Base-by-base conservation (phyloP, 2,797 vertebrate genomes). In the Agapornis canus region DNA sequence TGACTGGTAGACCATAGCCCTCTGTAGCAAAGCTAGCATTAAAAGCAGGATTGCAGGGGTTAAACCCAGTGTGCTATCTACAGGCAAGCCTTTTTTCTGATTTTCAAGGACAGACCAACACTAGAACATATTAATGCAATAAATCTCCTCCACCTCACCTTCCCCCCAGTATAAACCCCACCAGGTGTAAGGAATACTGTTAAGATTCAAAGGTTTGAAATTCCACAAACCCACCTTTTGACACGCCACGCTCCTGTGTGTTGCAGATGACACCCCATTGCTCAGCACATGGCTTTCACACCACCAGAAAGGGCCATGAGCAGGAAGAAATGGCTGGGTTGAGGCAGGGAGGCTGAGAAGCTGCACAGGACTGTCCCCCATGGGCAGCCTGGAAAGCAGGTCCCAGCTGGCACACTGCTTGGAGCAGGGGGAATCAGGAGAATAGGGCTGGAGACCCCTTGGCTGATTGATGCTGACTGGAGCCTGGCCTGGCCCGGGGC, bases 321-420 rank as follows among this genome's bases (percentile, higher is more conserved):
- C 42, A 6, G 59, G 61, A 69, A 56, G 47, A 64, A n/a, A 52
- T 0, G 2, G 40, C n/a, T 4, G 5, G 5, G 25, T 10, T 1
- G 0, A 40, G 42, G 13, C 47, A 48, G 43, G 57, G 48, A 20
- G 42, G 5, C 47, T 14, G 47, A 20, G 49, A 1, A 81, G n/a
- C 29, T 1, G 2, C 39, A 0, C 18, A 1, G 0, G 7, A 16
- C 45, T 0, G 0, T 23, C 3, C 71, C 37, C 47, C 1, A 0
- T 13, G 70, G 61, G 54, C 48, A 40, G 59, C 42, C 54, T 6
- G 54, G 56, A 27, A 4, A 3, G 39, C 52, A 25, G 64, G 40
- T 83, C 49, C 26, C 48, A 26, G 56, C 9, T 4, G 0, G 21
- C 4, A 29, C 0, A 4, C 51, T 40, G 65, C 32, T 31, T 1